Conservation (phyloP, 2,888 invertebrate genomes). For the Salpingus planirostris region DNA sequence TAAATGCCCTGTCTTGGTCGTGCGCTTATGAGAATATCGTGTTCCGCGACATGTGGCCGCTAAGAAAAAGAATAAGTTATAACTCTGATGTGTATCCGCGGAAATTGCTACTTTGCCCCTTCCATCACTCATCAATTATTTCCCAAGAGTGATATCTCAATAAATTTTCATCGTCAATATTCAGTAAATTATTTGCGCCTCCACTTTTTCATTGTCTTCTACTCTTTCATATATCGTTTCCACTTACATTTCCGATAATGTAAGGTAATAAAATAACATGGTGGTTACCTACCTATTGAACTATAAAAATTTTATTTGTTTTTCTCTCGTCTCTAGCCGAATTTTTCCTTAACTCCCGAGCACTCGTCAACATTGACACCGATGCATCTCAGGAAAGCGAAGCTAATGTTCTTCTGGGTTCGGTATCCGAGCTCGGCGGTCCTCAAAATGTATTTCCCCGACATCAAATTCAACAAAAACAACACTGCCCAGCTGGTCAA, state of each 20-base stretch:
- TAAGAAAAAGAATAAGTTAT: constrained; percentile 27
- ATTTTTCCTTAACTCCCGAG: constrained; percentile 74
- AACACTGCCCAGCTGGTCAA: constrained; percentile 99
- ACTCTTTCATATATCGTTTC: too few species aligned
- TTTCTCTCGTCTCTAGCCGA: constrained; percentile 28
- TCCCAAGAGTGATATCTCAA: too few species aligned
- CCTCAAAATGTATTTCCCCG: constrained; percentile 99
- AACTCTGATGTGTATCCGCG: constrained; percentile 8
- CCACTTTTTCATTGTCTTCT: too few species aligned
- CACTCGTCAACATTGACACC: constrained; percentile 96
- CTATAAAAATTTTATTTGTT: too few species aligned
- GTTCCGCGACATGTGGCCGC: constrained; percentile 21
- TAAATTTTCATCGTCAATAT: too few species aligned
- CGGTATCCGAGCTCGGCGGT: constrained; percentile 98
- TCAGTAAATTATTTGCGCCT: too few species aligned
- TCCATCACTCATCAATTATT: constrained; percentile 15
- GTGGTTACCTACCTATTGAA: constrained; percentile 1
- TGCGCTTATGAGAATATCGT: constrained; percentile 26
- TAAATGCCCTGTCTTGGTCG: constrained; percentile 11
- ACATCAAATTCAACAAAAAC: constrained; percentile 99
- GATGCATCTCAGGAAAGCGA: constrained; percentile 99
- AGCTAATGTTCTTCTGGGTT: constrained; percentile 99
- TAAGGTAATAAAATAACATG: constrained; percentile 17
- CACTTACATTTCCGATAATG: too few species aligned
- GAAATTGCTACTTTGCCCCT: constrained; percentile 15